Percentiles rank a stretch among this genome's conserved stretches.
phyloP scores from a whole-genome alignment of 2,113 vertebrate species.

The Phainopepla nitens region DNA sequence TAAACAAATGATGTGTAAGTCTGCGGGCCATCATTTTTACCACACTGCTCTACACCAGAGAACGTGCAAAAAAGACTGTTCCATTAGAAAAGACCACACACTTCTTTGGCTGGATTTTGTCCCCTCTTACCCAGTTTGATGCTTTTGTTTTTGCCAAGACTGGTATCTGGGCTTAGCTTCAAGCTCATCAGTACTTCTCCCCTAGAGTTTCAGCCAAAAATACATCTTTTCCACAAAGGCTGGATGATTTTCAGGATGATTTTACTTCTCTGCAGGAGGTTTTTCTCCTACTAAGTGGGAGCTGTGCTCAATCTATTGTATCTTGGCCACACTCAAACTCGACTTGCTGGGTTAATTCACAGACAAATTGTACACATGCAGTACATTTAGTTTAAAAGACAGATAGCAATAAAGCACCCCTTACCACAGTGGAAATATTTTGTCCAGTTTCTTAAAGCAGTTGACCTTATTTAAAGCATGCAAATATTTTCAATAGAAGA shows the following conservation, averaged over 20 bases:
- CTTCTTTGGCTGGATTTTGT: background rate
- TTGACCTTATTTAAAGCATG: background rate
- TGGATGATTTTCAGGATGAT: slow-evolving; percentile 55
- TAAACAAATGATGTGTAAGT: slow-evolving; percentile 10
- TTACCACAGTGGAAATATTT: background rate
- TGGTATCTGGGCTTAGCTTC: slow-evolving; percentile 59
- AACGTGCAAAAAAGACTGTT: slow-evolving; percentile 14
- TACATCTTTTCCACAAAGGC: slow-evolving; percentile 59
- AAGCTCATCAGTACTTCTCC: slow-evolving; percentile 56
- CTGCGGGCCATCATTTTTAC: slow-evolving; percentile 36
- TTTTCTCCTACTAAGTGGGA: slow-evolving; percentile 35
- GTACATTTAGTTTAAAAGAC: background rate
- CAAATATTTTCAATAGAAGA: background rate
- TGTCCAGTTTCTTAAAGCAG: background rate
- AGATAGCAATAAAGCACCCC: background rate
- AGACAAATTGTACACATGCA: slow-evolving; percentile 7
- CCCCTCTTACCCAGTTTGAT: slow-evolving; percentile 25
- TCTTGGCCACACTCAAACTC: background rate
- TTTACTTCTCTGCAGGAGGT: slow-evolving; percentile 31
- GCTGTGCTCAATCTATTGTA: background rate
- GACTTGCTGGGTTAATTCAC: background rate
- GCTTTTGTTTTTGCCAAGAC: slow-evolving; percentile 46
- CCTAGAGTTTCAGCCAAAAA: slow-evolving; percentile 46
- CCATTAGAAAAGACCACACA: slow-evolving; percentile 12
- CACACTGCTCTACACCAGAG: background rate